phyloP scores from a whole-genome alignment of 2,888 invertebrate species.

The Stenichneumon culpator region DNA sequence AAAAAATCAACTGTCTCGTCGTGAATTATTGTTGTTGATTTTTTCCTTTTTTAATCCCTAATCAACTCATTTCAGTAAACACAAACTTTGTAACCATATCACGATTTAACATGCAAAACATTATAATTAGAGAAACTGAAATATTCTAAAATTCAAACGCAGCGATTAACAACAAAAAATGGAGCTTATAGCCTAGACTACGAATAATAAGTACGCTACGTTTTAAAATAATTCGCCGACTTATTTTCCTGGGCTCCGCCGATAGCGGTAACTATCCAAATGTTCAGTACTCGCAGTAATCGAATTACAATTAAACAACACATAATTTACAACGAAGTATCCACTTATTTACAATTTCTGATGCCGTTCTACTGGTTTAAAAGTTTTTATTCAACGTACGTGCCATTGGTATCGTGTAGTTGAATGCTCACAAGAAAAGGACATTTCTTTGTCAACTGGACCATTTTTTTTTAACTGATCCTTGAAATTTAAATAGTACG shows the following conservation, averaged over 20 bases:
- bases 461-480: conserved; percentile 13
- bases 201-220: background rate
- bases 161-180: background rate
- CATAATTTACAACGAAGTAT: conserved; percentile 35
- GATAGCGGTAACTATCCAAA: background rate
- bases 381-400: background rate
- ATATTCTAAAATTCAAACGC: background rate
- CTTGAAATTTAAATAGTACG: background rate
- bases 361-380: background rate
- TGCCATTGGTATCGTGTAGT: background rate
- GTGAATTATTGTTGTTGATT: background rate
- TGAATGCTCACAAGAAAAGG: background rate
- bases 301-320: conserved; percentile 39
- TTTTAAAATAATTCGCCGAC: background rate
- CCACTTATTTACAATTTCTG: conserved; percentile 41
- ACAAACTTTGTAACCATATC: background rate
- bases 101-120: background rate
- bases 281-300: background rate
- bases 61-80: background rate
- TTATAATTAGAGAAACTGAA: background rate
- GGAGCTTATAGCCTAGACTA: background rate
- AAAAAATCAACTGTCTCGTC: background rate
- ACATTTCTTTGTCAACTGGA: background rate
- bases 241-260: background rate
- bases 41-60: background rate